These are phyloP conservation scores for Chrysolina americana DNA, from an alignment of 2,888 invertebrate genomes.

Conservation along the genomic window DNA sequence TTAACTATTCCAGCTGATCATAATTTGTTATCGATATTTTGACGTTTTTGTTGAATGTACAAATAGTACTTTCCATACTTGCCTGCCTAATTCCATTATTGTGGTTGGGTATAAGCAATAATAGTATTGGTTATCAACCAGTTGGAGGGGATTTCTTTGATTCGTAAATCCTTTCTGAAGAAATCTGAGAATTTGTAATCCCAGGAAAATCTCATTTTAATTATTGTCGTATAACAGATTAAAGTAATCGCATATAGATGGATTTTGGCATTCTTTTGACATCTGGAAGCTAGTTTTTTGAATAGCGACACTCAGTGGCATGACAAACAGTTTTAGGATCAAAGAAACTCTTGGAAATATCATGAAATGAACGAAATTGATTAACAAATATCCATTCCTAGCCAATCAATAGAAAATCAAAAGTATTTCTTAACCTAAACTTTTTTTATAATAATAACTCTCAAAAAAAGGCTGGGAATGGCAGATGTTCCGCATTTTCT, in stretches of 20 bases:
- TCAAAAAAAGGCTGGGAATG: no score
- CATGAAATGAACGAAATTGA: not conserved
- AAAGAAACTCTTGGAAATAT: not conserved
- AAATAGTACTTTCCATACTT: no score
- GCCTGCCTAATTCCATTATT: no score
- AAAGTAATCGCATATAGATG: slow-evolving; percentile 34
- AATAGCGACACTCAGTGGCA: not conserved
- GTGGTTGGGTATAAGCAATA: not conserved
- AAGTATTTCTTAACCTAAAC: no score
- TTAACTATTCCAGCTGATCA: no score
- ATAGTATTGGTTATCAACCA: not conserved
- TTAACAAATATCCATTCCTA: no score
- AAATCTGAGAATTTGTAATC: slow-evolving; percentile 24
- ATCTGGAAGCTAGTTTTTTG: slow-evolving; percentile 8
- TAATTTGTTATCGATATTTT: no score
- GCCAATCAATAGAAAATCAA: no score
- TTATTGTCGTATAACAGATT: slow-evolving; percentile 32
- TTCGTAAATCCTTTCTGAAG: not conserved
- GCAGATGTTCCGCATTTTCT: no score
- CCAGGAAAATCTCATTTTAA: slow-evolving; percentile 33
- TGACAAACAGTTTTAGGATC: not conserved
- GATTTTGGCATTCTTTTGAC: slow-evolving; percentile 32
- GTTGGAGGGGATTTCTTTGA: not conserved
- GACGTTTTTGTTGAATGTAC: no score
- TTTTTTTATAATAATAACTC: no score